Conservation (phyloP, 1,140 invertebrate species). For the Drosophila ficusphila region DNA sequence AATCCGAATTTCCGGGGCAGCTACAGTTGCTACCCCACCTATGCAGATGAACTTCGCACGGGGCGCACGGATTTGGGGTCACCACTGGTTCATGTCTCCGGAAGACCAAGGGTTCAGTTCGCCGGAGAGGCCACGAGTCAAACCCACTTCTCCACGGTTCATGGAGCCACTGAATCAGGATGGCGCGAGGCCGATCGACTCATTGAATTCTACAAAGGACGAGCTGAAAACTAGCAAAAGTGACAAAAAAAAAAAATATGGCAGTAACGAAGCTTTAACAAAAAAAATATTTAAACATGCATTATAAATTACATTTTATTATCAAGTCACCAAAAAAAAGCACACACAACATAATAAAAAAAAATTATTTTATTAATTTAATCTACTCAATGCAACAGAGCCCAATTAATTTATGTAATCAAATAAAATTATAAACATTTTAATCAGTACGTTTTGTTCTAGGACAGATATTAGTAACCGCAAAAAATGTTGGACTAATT, state of each 20-base stretch:
- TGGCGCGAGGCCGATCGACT: constrained; percentile 89
- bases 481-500: background rate
- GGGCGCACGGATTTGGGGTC: constrained; percentile 85
- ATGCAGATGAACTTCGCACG: constrained; percentile 85
- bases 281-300: no score
- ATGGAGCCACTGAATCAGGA: constrained; percentile 92
- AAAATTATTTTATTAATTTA: no score
- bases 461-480: constrained; percentile 8
- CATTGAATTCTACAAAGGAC: constrained; percentile 47
- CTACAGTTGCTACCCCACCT: constrained; percentile 88
- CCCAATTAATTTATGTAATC: no score
- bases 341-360: no score
- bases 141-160: constrained; percentile 89
- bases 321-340: no score
- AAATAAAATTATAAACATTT: no score
- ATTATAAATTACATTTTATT: no score
- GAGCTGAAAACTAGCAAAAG: background rate
- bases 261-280: no score
- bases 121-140: constrained; percentile 89
- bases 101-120: constrained; percentile 87
- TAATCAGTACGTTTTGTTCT: no score
- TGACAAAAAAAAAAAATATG: no score
- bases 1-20: constrained; percentile 89
- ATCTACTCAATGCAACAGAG: no score
- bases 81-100: constrained; percentile 85